These are phyloP conservation scores for Parus major DNA, from an alignment of 2,113 vertebrate species.

Conservation along the genomic window DNA sequence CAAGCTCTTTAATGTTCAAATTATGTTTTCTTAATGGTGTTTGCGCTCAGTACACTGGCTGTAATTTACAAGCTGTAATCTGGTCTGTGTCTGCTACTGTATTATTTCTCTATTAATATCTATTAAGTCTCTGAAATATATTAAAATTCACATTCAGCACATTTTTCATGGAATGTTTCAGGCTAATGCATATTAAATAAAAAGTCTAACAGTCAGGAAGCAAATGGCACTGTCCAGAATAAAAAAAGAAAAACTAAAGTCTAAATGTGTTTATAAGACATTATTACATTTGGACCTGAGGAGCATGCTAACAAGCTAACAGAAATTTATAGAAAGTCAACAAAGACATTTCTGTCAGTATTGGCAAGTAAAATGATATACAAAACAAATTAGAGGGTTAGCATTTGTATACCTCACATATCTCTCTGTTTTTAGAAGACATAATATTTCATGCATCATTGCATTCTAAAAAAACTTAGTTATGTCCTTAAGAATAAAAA, in stretches of 20 bases:
- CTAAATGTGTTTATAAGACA: background rate
- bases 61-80: constrained; percentile 42
- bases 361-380: background rate
- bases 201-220: background rate
- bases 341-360: background rate
- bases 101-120: constrained; percentile 56
- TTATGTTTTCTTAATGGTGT: constrained; percentile 43
- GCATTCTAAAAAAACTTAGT: background rate
- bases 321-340: background rate
- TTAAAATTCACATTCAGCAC: background rate
- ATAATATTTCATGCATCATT: background rate
- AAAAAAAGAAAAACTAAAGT: background rate
- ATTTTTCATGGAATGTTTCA: constrained; percentile 19
- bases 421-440: background rate
- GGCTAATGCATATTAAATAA: constrained; percentile 23
- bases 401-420: background rate
- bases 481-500: background rate
- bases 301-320: background rate
- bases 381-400: background rate
- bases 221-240: background rate
- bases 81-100: constrained; percentile 2
- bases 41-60: constrained; percentile 1
- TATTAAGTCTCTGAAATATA: constrained; percentile 45
- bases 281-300: background rate
- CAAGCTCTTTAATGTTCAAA: constrained; percentile 27